Conservation (phyloP, 2,113 vertebrate species). For the Neofelis nebulosa region DNA sequence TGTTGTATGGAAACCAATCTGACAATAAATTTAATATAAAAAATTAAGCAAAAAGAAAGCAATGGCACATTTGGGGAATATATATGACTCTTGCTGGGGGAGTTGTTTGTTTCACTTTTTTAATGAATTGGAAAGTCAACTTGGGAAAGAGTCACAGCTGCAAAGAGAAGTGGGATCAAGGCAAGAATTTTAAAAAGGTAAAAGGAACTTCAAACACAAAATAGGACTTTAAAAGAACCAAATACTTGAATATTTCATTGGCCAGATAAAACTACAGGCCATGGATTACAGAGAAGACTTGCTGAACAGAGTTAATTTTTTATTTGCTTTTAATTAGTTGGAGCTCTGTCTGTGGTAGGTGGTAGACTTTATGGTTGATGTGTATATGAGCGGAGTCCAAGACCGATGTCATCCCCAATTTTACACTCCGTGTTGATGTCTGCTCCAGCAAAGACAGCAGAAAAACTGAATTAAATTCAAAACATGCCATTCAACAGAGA, state of each 20-base stretch:
- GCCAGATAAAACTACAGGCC: not conserved
- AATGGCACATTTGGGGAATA: not conserved
- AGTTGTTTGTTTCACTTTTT: not conserved
- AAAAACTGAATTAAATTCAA: not conserved
- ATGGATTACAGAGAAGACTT: not conserved
- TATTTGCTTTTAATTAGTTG: not conserved
- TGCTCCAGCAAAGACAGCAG: not conserved
- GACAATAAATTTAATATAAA: too few species aligned
- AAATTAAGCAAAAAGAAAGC: not conserved
- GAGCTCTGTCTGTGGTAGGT: not conserved
- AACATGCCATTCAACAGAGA: not conserved
- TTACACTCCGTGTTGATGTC: not conserved
- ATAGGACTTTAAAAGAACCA: not conserved
- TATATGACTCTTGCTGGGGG: not conserved
- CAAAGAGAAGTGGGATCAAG: not conserved
- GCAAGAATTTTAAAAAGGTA: slow-evolving; percentile 20
- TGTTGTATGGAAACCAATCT: too few species aligned
- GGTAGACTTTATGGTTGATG: not conserved
- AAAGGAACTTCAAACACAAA: not conserved
- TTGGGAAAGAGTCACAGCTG: not conserved
- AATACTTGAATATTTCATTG: not conserved
- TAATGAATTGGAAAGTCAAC: not conserved
- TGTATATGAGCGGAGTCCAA: not conserved
- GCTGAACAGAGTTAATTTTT: not conserved
- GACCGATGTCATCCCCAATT: not conserved